These are phyloP conservation scores for Glyphotaelius pellucidus DNA, from an alignment of 2,888 invertebrate species.

Conservation along the genomic window DNA sequence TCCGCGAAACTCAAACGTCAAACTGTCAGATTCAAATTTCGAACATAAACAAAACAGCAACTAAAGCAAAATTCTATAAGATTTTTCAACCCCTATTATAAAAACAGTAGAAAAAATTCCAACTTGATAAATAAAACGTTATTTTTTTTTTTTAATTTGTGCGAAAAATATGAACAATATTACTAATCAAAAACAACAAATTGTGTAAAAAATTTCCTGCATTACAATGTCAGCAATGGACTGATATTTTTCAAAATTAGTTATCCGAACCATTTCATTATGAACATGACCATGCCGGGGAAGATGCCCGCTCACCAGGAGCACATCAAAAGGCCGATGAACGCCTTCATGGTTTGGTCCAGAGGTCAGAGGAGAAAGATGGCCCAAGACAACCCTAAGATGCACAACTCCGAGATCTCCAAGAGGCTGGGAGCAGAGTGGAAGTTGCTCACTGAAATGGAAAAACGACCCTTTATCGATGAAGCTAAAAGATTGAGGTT, in stretches of 20 bases:
- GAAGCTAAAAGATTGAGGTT: conserved; percentile 92
- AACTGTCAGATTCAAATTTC: conserved; percentile 41
- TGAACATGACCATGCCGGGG: conserved; percentile 63
- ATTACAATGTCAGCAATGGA: conserved; percentile 2
- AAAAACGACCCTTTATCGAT: conserved; percentile 93
- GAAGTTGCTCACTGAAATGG: conserved; percentile 90
- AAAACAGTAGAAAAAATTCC: neutral
- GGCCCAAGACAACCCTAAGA: conserved; percentile 95
- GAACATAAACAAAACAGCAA: conserved; percentile 26
- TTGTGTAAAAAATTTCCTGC: neutral
- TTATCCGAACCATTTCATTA: conserved; percentile 15
- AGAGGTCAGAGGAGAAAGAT: conserved; percentile 92
- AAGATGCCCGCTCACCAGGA: conserved; percentile 76
- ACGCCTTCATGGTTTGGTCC: conserved; percentile 97
- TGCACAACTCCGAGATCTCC: conserved; percentile 95
- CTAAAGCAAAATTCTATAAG: neutral
- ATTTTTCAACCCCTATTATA: neutral
- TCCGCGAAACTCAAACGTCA: conserved; percentile 27
- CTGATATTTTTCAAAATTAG: conserved; percentile 14
- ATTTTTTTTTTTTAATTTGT: neutral
- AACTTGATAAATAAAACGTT: neutral
- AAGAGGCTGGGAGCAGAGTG: conserved; percentile 92
- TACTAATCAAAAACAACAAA: neutral
- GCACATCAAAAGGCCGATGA: conserved; percentile 96
- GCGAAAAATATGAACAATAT: neutral